Conservation (phyloP, 2,888 invertebrate species). For the Drosophila anomalata region DNA sequence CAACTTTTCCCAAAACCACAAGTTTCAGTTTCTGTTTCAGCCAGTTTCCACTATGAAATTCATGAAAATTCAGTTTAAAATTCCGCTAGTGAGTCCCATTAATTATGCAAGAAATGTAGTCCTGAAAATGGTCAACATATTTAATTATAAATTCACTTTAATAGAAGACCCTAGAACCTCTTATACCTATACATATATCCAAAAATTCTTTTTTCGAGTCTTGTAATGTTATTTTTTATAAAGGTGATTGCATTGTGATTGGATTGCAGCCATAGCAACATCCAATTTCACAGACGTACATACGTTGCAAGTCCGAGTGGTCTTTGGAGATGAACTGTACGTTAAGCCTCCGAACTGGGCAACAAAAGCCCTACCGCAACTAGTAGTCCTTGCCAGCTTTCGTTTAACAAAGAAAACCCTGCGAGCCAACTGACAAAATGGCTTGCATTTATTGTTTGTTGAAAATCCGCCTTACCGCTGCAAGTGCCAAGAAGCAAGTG, state of each 20-base stretch:
- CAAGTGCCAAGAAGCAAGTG: constrained; percentile 37
- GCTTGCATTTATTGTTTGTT: constrained; percentile 48
- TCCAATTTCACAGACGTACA: background rate
- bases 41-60: constrained; percentile 1
- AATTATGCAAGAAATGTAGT: constrained; percentile 27
- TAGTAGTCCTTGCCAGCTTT: constrained; percentile 3
- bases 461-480: constrained; percentile 59
- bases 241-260: background rate
- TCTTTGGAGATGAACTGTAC: background rate
- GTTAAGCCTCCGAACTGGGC: background rate
- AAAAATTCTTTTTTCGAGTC: background rate
- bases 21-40: background rate
- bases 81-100: constrained; percentile 13
- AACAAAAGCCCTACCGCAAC: background rate
- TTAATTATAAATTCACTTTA: constrained; percentile 20
- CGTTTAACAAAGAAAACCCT: constrained; percentile 28
- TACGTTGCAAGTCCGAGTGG: background rate
- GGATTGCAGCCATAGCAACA: background rate
- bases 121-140: background rate
- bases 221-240: background rate
- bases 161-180: background rate
- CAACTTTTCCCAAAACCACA: background rate
- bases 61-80: constrained; percentile 14
- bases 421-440: constrained; percentile 50
- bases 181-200: too few species aligned